Conservation (phyloP, 2,113 vertebrate genomes). For the Triplophysa rosa region DNA sequence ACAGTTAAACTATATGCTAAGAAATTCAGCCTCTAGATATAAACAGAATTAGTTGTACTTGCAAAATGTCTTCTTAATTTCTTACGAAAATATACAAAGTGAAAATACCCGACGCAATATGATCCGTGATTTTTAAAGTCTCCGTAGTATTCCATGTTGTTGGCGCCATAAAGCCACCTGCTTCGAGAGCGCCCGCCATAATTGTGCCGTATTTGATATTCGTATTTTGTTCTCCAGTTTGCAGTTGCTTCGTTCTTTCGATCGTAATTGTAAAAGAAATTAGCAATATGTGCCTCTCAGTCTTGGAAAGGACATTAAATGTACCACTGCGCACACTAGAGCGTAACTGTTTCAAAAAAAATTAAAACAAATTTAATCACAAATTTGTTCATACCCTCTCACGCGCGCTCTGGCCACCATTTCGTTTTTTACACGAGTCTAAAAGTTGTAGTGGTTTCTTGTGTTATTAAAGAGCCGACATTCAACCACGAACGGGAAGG, state of each 20-base stretch:
- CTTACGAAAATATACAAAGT: conserved; percentile 23
- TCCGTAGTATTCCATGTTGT: conserved; percentile 53
- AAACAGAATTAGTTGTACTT: neutral
- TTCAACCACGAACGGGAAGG: conserved; percentile 89
- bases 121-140: conserved; percentile 52
- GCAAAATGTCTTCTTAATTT: neutral
- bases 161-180: conserved; percentile 67
- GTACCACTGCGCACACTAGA: neutral
- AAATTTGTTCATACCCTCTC: conserved; percentile 42
- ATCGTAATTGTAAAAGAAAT: neutral
- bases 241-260: conserved; percentile 12
- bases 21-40: neutral
- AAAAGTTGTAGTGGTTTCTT: conserved; percentile 79
- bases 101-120: conserved; percentile 63
- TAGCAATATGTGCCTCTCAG: neutral
- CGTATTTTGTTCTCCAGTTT: conserved; percentile 15
- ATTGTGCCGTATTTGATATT: conserved; percentile 40
- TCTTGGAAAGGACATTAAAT: neutral
- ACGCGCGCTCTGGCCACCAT: conserved; percentile 60
- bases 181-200: conserved; percentile 52
- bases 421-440: conserved; percentile 70
- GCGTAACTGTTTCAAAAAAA: conserved; percentile 15
- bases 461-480: conserved; percentile 86
- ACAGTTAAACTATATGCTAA: neutral
- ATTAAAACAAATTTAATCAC: conserved; percentile 44